A percentile compares a stretch with the other conserved stretches of the same genome.
These are phyloP conservation scores for Tretioscincus oriximinensis DNA, from an alignment of 2,113 vertebrate genomes.

Conservation along the genomic window DNA sequence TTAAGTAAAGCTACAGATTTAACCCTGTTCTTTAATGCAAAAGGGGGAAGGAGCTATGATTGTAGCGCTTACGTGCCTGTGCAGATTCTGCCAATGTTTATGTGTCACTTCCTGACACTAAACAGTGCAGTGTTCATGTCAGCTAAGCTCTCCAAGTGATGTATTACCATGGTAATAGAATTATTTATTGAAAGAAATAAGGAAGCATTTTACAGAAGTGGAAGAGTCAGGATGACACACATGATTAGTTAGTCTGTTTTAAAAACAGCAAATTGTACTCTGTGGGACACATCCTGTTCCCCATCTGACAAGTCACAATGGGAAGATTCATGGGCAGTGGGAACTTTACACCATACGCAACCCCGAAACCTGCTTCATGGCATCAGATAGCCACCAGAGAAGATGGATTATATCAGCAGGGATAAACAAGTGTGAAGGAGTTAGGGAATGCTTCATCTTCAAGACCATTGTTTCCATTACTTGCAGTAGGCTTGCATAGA, in stretches of 20 bases:
- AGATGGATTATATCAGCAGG: slow-evolving; percentile 11
- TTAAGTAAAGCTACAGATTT: too few species aligned
- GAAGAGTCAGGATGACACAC: slow-evolving; percentile 9
- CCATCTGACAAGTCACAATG: slow-evolving; percentile 3
- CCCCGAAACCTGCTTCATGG: slow-evolving; percentile 9
- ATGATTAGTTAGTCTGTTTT: slow-evolving; percentile 32
- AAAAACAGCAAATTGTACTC: slow-evolving; percentile 28
- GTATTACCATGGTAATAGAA: slow-evolving; percentile 25
- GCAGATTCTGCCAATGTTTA: background rate
- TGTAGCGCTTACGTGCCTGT: too few species aligned
- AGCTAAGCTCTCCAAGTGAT: slow-evolving; percentile 5
- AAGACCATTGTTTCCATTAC: background rate
- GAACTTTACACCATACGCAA: slow-evolving; percentile 2
- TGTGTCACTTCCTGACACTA: background rate
- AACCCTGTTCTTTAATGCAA: too few species aligned
- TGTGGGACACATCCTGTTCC: slow-evolving; percentile 19
- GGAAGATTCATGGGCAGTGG: slow-evolving; percentile 19
- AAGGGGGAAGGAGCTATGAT: too few species aligned
- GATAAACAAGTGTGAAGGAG: slow-evolving; percentile 4
- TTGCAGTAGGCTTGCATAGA: too few species aligned
- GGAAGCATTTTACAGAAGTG: slow-evolving; percentile 16
- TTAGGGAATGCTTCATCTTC: slow-evolving; percentile 6
- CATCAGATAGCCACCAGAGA: slow-evolving; percentile 14
- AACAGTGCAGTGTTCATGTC: background rate
- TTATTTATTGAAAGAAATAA: slow-evolving; percentile 35